Conservation (phyloP, 2,797 vertebrate species). For the Paratrypauchen microcephalus region DNA sequence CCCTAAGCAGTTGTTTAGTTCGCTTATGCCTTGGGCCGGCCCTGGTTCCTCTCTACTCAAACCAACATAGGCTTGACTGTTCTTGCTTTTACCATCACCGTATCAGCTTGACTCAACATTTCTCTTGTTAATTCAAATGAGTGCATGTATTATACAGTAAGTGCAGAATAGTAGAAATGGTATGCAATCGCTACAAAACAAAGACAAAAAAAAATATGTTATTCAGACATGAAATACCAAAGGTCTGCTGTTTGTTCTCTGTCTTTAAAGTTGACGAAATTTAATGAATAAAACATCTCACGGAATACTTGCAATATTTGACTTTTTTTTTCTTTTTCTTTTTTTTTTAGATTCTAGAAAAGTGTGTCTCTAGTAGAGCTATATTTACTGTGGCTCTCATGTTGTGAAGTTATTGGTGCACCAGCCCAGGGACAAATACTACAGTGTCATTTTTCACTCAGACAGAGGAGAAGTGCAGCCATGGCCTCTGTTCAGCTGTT, state of each 20-base stretch:
- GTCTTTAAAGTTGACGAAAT: slow-evolving; percentile 52
- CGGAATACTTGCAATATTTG: slow-evolving; percentile 38
- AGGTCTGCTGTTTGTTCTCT: slow-evolving; percentile 37
- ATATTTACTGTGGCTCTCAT: slow-evolving; percentile 59
- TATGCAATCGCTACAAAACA: slow-evolving; percentile 23
- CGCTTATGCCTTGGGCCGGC: no score
- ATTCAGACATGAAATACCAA: slow-evolving; percentile 30
- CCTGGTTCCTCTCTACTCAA: not conserved
- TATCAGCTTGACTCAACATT: slow-evolving; percentile 1
- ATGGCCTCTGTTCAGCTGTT: slow-evolving; percentile 59
- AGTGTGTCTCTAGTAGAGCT: slow-evolving; percentile 52
- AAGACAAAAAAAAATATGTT: slow-evolving; percentile 29
- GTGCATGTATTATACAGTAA: slow-evolving; percentile 7
- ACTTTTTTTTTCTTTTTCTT: slow-evolving; percentile 46
- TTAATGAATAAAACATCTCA: slow-evolving; percentile 72
- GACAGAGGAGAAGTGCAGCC: slow-evolving; percentile 50
- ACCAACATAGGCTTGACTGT: not conserved
- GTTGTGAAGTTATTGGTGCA: slow-evolving; percentile 70
- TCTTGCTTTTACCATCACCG: not conserved
- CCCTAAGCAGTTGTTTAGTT: no score
- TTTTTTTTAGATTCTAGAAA: slow-evolving; percentile 50
- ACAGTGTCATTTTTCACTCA: slow-evolving; percentile 70
- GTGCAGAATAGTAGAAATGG: not conserved
- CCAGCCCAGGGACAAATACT: slow-evolving; percentile 67
- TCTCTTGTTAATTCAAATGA: slow-evolving; percentile 18